phyloP scores from a whole-genome alignment of 1,140 invertebrate species.

The Amyelois transitella region DNA sequence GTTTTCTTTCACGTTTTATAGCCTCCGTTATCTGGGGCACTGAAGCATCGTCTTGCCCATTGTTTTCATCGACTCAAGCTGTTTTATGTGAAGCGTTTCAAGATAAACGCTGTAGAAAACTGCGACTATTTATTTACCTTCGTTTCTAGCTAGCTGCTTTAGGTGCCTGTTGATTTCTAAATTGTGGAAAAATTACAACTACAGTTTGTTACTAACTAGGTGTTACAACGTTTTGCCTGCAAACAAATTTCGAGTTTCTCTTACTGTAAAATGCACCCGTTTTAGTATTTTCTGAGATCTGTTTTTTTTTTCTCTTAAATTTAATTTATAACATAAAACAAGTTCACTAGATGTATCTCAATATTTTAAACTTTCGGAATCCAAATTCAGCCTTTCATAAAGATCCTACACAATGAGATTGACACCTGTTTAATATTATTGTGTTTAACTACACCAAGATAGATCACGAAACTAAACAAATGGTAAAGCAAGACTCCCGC shows the following conservation, averaged over 20 bases:
- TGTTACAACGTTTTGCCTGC: too few species aligned
- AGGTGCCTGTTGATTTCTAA: too few species aligned
- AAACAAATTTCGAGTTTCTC: too few species aligned
- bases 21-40: not conserved
- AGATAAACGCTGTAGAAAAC: not conserved
- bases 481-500: constrained; percentile 11
- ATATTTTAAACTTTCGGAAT: not conserved
- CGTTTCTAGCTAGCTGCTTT: too few species aligned
- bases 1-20: not conserved
- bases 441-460: not conserved
- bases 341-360: too few species aligned
- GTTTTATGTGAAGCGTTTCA: not conserved
- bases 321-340: too few species aligned
- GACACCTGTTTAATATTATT: not conserved
- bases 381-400: not conserved
- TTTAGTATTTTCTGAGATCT: too few species aligned
- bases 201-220: too few species aligned
- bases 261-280: too few species aligned
- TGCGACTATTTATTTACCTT: not conserved
- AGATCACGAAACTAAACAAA: not conserved
- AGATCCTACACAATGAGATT: not conserved
- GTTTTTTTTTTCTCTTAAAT: too few species aligned
- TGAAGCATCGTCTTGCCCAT: not conserved
- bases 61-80: not conserved
- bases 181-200: too few species aligned